These are phyloP conservation scores for Limanda limanda DNA, from an alignment of 2,113 vertebrate genomes.

Conservation along the genomic window DNA sequence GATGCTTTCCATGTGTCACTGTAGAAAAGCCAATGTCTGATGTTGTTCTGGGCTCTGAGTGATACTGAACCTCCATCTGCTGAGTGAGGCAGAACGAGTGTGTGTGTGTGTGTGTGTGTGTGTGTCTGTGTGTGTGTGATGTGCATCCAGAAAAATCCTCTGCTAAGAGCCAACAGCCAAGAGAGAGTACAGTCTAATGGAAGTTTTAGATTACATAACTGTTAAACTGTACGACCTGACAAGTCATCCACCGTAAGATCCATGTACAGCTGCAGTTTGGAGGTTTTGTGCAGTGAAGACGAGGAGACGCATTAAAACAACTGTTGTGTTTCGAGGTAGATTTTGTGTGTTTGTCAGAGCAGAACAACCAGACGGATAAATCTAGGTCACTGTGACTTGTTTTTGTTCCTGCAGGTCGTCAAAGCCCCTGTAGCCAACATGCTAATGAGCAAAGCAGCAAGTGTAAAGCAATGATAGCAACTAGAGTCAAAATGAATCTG, in stretches of 20 bases:
- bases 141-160: constrained; percentile 45
- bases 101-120: not conserved
- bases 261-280: not conserved
- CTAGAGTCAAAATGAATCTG: too few species aligned
- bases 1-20: too few species aligned
- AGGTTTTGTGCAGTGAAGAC: not conserved
- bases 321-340: too few species aligned
- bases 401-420: not conserved
- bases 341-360: not conserved
- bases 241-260: constrained; percentile 4
- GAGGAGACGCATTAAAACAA: not conserved
- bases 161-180: constrained; percentile 21
- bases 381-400: constrained; percentile 31
- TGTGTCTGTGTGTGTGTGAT: not conserved
- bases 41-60: constrained; percentile 17
- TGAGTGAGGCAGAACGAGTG: constrained; percentile 37
- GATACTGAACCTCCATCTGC: constrained; percentile 35
- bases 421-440: not conserved
- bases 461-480: too few species aligned
- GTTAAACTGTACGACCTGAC: constrained; percentile 21
- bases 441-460: constrained; percentile 3
- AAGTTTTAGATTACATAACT: constrained; percentile 39
- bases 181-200: constrained; percentile 36
- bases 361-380: not conserved
- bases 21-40: not conserved